A percentile compares a stretch with the other conserved stretches of the same genome.
phyloP scores from a whole-genome alignment of 2,797 vertebrate genomes.

The Argentina silus region DNA sequence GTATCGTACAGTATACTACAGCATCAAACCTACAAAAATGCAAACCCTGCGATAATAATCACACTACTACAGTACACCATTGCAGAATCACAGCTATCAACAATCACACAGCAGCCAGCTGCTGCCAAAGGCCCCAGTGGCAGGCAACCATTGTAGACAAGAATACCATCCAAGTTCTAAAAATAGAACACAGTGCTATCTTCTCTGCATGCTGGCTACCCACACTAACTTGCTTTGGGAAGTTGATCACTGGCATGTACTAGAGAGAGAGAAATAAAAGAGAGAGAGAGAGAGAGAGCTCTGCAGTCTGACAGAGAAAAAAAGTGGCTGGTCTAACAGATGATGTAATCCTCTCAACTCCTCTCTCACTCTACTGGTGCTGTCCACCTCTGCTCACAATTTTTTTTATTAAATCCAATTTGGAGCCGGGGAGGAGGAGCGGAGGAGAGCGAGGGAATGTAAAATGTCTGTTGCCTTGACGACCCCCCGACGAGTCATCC shows the following conservation, averaged over 20 bases:
- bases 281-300: conserved; percentile 12
- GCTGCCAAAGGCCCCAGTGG: not conserved
- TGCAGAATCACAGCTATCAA: not conserved
- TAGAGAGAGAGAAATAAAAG: conserved; percentile 12
- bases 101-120: not conserved
- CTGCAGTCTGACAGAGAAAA: conserved; percentile 16
- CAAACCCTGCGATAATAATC: not conserved
- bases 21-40: not conserved
- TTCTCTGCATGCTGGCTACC: conserved; percentile 57
- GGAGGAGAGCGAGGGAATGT: conserved; percentile 65
- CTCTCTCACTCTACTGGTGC: conserved; percentile 55
- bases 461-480: conserved; percentile 78
- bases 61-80: not conserved
- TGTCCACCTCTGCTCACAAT: conserved; percentile 57
- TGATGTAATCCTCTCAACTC: conserved; percentile 67
- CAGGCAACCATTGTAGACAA: conserved; percentile 30
- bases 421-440: conserved; percentile 47
- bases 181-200: conserved; percentile 66
- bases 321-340: conserved; percentile 46
- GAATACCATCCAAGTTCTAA: conserved; percentile 70
- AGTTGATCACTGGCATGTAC: conserved; percentile 45
- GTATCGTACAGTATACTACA: conserved; percentile 1
- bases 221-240: conserved; percentile 59
- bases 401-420: conserved; percentile 50
- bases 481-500: conserved; percentile 54